These are phyloP conservation scores for Andrena fulva DNA, from an alignment of 2,888 invertebrate genomes.

Conservation along the genomic window DNA sequence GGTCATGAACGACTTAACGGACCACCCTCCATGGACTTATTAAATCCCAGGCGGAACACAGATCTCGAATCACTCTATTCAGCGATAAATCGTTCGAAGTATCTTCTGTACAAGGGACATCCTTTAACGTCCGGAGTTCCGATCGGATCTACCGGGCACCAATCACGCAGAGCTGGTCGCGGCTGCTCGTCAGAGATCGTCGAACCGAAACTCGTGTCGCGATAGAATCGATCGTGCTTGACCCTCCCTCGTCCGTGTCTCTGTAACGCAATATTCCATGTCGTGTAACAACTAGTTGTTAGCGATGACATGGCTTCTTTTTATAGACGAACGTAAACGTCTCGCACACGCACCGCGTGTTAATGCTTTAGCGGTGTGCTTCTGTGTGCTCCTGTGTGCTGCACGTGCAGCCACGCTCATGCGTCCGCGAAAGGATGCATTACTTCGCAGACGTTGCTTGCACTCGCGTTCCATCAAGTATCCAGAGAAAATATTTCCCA, in stretches of 20 bases:
- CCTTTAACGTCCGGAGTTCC: not conserved
- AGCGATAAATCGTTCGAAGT: not conserved
- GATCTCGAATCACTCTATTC: too few relatives aligned
- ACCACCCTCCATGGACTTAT: not conserved
- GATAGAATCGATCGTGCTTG: conserved; percentile 49
- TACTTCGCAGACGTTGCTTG: not conserved
- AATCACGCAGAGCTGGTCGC: conserved; percentile 11
- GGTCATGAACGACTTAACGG: too few relatives aligned
- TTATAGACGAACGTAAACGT: conserved; percentile 74
- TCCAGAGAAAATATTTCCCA: conserved; percentile 13
- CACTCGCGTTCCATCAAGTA: not conserved
- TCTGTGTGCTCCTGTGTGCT: not conserved
- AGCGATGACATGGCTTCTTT: conserved; percentile 78
- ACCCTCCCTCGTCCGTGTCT: conserved; percentile 18
- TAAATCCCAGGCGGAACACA: not conserved
- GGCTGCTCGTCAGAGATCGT: conserved; percentile 39
- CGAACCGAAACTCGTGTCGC: conserved; percentile 44
- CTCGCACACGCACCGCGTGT: conserved; percentile 56
- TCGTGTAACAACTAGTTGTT: conserved; percentile 55
- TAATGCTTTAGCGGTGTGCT: conserved; percentile 11
- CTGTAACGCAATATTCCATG: conserved; percentile 47
- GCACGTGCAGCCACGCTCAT: conserved; percentile 15
- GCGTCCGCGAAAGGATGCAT: not conserved
- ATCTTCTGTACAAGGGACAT: not conserved
- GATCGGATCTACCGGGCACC: conserved; percentile 31